These are phyloP conservation scores for Drosophila testacea DNA, from an alignment of 2,888 invertebrate species.

Conservation along the genomic window DNA sequence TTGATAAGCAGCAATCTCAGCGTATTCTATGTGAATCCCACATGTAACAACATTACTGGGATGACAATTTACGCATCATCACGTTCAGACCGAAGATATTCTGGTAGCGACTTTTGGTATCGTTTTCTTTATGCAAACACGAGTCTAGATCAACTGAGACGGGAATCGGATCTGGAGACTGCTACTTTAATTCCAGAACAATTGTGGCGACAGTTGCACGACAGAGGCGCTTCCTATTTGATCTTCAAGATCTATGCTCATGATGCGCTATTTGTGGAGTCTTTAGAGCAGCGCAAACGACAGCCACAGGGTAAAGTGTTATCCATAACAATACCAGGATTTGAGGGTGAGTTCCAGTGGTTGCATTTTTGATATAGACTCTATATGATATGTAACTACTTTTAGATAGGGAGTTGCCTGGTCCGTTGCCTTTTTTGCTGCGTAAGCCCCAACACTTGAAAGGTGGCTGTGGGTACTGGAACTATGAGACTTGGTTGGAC, in stretches of 20 bases:
- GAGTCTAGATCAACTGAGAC: constrained; percentile 84
- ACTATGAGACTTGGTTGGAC: constrained; percentile 87
- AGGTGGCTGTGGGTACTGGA: constrained; percentile 87
- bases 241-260: constrained; percentile 87
- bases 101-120: constrained; percentile 67
- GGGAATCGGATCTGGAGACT: constrained; percentile 86
- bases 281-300: constrained; percentile 76
- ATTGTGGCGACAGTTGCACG: constrained; percentile 78
- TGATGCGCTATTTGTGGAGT: constrained; percentile 87
- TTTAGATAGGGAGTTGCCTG: constrained; percentile 85
- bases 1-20: constrained; percentile 78
- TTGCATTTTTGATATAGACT: not conserved
- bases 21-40: constrained; percentile 83
- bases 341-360: constrained; percentile 74
- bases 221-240: constrained; percentile 82
- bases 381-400: not conserved
- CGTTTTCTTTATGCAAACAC: constrained; percentile 85
- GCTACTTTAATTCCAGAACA: constrained; percentile 86
- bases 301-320: constrained; percentile 86
- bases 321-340: constrained; percentile 88
- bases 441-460: constrained; percentile 1
- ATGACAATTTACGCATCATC: constrained; percentile 73
- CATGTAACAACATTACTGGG: constrained; percentile 79
- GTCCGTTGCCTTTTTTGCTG: constrained; percentile 86
- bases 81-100: constrained; percentile 11